A percentile compares a stretch with the other conserved stretches of the same genome.
These are phyloP conservation scores for Paracanthobrama guichenoti DNA, from an alignment of 2,113 vertebrate genomes.

Conservation along the genomic window DNA sequence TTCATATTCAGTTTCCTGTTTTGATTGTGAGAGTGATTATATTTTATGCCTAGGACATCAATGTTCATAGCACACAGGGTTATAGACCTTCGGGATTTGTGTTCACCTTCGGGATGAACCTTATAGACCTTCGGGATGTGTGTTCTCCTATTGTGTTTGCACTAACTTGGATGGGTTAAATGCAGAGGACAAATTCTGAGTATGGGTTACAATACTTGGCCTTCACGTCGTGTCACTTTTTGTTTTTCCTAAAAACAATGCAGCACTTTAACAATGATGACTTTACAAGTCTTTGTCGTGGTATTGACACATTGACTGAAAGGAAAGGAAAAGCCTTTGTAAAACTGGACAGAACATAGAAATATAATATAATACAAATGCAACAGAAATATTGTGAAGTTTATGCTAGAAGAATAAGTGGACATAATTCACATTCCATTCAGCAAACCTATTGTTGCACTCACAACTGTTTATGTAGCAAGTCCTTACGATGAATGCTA, in stretches of 20 bases:
- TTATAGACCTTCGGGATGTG: no score
- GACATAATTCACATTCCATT: constrained; percentile 17
- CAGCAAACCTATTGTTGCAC: neutral
- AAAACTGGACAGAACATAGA: neutral
- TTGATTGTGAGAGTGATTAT: constrained; percentile 15
- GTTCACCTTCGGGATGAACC: no score
- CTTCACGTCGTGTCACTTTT: neutral
- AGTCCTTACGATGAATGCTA: neutral
- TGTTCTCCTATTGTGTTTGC: no score
- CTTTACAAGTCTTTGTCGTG: neutral
- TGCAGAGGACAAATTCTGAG: no score
- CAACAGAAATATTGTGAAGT: neutral
- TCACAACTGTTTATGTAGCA: neutral
- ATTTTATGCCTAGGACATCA: constrained; percentile 22
- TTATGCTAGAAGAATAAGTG: neutral
- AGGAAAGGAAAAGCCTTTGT: neutral
- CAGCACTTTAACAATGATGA: constrained; percentile 5
- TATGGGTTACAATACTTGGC: no score
- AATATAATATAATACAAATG: neutral
- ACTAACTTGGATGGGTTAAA: no score
- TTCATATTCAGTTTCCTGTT: constrained; percentile 45
- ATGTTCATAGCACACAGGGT: neutral
- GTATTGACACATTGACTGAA: neutral
- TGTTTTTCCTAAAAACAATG: neutral
- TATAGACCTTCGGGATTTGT: neutral